Evolutionary conservation across 2,113 vertebrate genomes (phyloP).

Genomic region (Xenotilapia caudafasciata): DNA sequence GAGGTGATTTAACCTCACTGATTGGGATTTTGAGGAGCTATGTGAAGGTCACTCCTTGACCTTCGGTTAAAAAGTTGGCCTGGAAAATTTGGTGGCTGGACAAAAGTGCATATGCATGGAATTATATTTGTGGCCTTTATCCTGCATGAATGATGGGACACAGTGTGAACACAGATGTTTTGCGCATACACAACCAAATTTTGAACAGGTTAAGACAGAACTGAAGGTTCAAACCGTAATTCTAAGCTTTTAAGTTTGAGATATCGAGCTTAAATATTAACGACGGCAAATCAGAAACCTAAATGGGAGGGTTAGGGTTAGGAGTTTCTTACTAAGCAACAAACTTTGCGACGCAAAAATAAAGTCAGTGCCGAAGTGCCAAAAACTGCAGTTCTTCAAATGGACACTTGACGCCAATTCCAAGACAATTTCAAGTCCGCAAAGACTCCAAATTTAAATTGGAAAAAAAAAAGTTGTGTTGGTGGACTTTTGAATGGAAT

Average conservation of each 20-base stretch:
- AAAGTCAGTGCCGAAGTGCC: not conserved
- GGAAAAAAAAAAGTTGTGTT: not conserved
- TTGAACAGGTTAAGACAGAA: not conserved
- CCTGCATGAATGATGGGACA: not conserved
- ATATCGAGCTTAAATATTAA: not conserved
- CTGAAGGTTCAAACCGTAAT: not conserved
- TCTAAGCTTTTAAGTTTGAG: not conserved
- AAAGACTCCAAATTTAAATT: not conserved
- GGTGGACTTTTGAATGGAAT: not conserved
- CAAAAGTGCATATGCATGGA: not conserved
- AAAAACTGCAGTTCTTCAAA: not conserved
- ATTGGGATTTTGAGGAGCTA: not conserved
- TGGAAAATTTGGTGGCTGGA: not conserved
- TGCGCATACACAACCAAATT: not conserved
- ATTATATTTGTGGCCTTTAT: not conserved
- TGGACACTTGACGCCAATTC: not conserved
- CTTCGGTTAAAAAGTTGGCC: not conserved
- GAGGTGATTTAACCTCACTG: not conserved
- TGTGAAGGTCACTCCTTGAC: not conserved
- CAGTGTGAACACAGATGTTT: not conserved
- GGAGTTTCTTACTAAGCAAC: not conserved
- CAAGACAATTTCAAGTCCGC: not conserved
- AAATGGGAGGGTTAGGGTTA: not conserved
- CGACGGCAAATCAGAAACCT: not conserved
- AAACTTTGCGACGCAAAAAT: not conserved